These are phyloP conservation scores for Myotis myotis DNA, from an alignment of 2,797 vertebrate genomes.

Conservation along the genomic window DNA sequence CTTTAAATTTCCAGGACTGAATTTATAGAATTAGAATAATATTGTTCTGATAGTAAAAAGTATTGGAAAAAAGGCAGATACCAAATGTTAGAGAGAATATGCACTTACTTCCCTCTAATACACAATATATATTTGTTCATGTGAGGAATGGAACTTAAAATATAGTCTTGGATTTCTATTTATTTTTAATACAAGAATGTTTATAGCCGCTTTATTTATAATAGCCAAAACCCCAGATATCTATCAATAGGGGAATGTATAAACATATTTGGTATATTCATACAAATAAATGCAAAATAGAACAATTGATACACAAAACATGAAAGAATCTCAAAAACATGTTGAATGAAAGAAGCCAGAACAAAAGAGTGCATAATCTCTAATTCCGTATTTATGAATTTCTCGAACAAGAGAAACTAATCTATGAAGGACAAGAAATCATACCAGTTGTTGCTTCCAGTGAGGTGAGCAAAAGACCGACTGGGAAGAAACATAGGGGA, in stretches of 20 bases:
- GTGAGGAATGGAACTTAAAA: not conserved
- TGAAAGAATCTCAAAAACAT: not conserved
- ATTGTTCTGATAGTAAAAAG: not conserved
- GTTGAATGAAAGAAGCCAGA: not conserved
- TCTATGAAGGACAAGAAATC: not conserved
- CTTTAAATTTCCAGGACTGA: not conserved
- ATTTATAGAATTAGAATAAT: slow-evolving; percentile 16
- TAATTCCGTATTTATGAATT: not conserved
- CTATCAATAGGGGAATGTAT: not conserved
- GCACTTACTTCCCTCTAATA: not conserved
- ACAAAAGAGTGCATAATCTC: not conserved
- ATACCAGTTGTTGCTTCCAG: not conserved
- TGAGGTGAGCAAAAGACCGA: not conserved
- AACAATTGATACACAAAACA: not conserved
- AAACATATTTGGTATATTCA: not conserved
- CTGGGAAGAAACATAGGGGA: not conserved
- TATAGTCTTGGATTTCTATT: not conserved
- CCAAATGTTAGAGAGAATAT: not conserved
- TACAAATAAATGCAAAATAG: not conserved
- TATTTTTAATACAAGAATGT: slow-evolving; percentile 1
- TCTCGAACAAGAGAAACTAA: not conserved
- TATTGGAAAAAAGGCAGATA: not conserved
- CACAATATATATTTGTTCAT: not conserved
- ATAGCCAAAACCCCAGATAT: not conserved
- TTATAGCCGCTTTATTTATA: not conserved